Percentiles rank a stretch among this genome's conserved stretches.
Conservation (phyloP, 2,797 vertebrate species). For the Pseudopleuronectes americanus region DNA sequence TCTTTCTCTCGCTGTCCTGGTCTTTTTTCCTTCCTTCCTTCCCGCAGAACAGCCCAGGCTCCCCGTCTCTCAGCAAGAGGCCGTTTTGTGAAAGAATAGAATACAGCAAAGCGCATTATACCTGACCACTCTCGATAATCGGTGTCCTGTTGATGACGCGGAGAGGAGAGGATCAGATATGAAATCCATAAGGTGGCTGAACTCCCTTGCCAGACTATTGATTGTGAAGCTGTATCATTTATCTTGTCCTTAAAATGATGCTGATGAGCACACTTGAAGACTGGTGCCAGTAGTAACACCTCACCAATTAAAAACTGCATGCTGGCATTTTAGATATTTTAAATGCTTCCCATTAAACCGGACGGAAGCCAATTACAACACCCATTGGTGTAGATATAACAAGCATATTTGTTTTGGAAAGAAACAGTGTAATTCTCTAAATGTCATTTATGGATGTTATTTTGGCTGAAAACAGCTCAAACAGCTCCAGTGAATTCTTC, state of each 20-base stretch:
- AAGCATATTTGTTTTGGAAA: background rate
- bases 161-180: conserved; percentile 61
- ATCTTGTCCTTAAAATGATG: conserved; percentile 42
- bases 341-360: background rate
- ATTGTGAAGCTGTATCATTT: conserved; percentile 58
- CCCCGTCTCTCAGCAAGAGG: conserved; percentile 43
- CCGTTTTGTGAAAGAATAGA: conserved; percentile 52
- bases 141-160: conserved; percentile 68
- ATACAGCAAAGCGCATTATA: conserved; percentile 28
- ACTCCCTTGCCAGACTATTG: conserved; percentile 52
- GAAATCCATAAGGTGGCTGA: conserved; percentile 70
- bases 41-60: conserved; percentile 35
- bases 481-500: background rate
- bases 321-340: background rate
- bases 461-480: conserved; percentile 13
- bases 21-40: conserved; percentile 24
- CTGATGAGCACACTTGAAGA: conserved; percentile 44
- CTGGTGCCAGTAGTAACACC: conserved; percentile 18
- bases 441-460: background rate
- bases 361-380: background rate
- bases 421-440: background rate
- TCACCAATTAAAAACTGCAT: conserved; percentile 9
- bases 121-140: conserved; percentile 64
- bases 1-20: background rate
- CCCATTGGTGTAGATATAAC: background rate